Evolutionary conservation across 1,140 invertebrate genomes (phyloP), one percentile per base, ranked within the genome.

Genomic region (Copidosoma floridanum): DNA sequence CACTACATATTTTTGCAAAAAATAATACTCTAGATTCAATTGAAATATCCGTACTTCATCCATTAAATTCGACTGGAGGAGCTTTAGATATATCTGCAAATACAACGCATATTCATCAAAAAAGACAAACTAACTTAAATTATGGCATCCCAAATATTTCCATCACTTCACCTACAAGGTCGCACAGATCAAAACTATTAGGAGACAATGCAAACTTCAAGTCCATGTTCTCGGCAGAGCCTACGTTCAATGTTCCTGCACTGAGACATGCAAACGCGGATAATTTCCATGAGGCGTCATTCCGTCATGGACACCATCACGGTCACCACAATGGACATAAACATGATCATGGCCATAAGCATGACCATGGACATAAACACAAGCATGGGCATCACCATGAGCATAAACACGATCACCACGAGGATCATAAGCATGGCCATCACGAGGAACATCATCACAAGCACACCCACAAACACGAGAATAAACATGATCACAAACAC

Each of bases 301-400:
- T 7, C 20, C n/a, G n/a, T 27, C 44, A 27, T 27, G 29, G 29
- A n/a, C 23, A 35, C 11, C 48, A 51, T 18, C 20, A 21, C 14
- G 21, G 35, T 56, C 23, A 46, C 2, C 29, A 40, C 8, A 40
- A 57, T 56, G 2, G 16, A 14, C n/a, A 16, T 8, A 27, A 59
- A 16, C 29, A 52, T 23, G 16, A 23, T 18, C 53, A 62, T 38
- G 14, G 43, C 8, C 46, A 56, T 52, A 18, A 52, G 0, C 46
- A 57, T 12, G 8, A 51, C 12, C 20, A 57, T 23, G 8, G 32
- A n/a, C 60, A 62, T 38, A 51, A 62, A n/a, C 38, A 62, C 20
- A 7, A 35, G 8, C 46, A 62, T 20, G 3, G 44, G 1, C 23
- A 41, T 14, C 5, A 57, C 1, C 60, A 62, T 44, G 6, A 52